Evolutionary conservation across 2,113 vertebrate genomes (phyloP), one percentile per base, ranked within the genome.

Genomic region (Sinocyclocheilus rhinocerous): DNA sequence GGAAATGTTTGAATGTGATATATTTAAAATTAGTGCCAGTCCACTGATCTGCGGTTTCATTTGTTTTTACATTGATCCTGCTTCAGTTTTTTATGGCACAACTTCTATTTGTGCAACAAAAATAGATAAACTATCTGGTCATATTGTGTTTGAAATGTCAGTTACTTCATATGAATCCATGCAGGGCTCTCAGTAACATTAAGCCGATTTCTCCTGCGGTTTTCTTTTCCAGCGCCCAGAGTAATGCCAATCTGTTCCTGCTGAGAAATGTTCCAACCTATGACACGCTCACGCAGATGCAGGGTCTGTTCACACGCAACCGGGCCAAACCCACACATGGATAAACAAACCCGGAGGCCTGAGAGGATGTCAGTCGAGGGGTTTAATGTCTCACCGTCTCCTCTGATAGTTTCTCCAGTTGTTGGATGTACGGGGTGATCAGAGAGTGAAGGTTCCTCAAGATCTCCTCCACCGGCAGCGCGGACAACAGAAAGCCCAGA

Each of bases 371-470:
- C 3, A 10, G 7, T 22, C 16, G 18, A 50, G 16, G 7, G 0
- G 12, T 16, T 29, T 29, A 15, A 12, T 24, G 67, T 81, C 95
- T 96, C 92, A 99, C 98, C 89, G 95, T 98, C 94, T 99, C 98
- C 0, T 98, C 97, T 2, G 98, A 96, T 85, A 99, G 92, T 90
- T 99, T 99, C 92, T 99, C 98, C 91, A 99, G 95, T 89, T 99
- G 98, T 94, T 99, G 98, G 92, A 99, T 97, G 89, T 99, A 99
- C 13, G 98, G 98, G 0, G 97, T 99, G 94, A 99, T 99, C 87
- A 99, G 96, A 0, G 97, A 98, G 90, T 99, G 98, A 84, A 99
- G 93, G 92, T 99, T 99, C 93, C 97, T 96, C 89, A 99, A 93
- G 90, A 99, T 99, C 91, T 99, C 98, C 75, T 98, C 97, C 87